Base-by-base conservation (phyloP, 1,140 invertebrate genomes). In the Episyrphus balteatus region DNA sequence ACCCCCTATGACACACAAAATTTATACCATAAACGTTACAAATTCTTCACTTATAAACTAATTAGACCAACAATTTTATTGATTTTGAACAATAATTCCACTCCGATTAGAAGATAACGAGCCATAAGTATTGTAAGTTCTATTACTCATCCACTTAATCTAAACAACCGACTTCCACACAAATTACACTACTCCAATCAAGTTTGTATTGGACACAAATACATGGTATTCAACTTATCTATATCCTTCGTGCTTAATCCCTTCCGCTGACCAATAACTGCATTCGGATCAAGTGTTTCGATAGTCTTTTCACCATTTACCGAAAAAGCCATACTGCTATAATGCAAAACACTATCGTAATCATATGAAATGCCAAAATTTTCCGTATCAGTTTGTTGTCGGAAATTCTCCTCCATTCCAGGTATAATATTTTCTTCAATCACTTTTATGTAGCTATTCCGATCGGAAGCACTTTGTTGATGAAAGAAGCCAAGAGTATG, bases 281-380 rank as follows among this genome's bases (percentile, higher is more conserved):
- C 39, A n/a, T 49, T 56, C 10, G 60, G 55, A 13, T 52, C 44
- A 6, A 59, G n/a, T 0, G 81, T 70, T 8, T 75, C 61, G 40
- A 88, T 86, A 0, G 85, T 87, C 1, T 73, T 72, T 48, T 75
- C 57, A 2, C 81, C 81, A 57, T 88, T 88, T 31, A 61, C 71
- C 1, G 81, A 81, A 61, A 88, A 89, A 0, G 83, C 83, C 37
- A 66, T 75, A 0, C 75, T 63, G 1, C 77, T 78, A 55, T 91
- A 90, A 61, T 91, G 88, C 78, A 90, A 79, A 7, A 88, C 79
- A 48, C 84, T 88, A 3, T 61, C 60, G 52, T 82, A 83, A 59
- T 83, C 81, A 48, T 83, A 84, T 3, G 52, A 51, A 45, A 71
- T 54, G 1, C 69, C 69, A 49, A 70, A 77, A 49, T 76, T 69